Conservation (phyloP, 2,888 invertebrate species). For the Stegophylla sp. region DNA sequence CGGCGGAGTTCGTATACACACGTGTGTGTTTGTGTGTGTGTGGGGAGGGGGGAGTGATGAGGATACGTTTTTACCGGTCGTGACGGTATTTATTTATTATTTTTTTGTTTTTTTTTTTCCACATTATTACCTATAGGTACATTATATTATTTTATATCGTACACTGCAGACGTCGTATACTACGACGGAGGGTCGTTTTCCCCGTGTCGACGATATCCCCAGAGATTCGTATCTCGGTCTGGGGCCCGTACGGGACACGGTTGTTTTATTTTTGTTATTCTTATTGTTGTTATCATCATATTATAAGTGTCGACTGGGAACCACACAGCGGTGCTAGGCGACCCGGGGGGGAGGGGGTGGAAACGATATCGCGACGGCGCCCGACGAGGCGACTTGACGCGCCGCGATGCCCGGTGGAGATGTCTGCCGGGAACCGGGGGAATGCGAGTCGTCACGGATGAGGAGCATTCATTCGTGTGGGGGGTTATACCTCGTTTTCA, state of each 20-base stretch:
- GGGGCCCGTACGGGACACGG: conserved; percentile 45
- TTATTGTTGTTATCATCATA: conserved; percentile 13
- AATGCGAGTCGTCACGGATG: neutral
- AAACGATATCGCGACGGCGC: conserved; percentile 49
- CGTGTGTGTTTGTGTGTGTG: neutral
- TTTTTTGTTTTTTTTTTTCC: too few species aligned
- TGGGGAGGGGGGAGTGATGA: conserved; percentile 32
- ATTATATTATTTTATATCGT: too few species aligned
- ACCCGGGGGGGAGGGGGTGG: neutral
- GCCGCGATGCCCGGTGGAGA: conserved; percentile 58
- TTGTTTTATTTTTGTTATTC: conserved; percentile 32
- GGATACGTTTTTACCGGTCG: conserved; percentile 43
- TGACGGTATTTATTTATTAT: conserved; percentile 7
- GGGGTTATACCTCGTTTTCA: conserved; percentile 42
- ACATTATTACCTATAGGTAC: too few species aligned
- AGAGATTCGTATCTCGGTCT: conserved; percentile 42
- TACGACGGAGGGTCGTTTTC: conserved; percentile 1
- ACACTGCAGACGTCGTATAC: neutral
- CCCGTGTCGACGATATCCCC: neutral
- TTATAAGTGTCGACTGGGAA: too few species aligned
- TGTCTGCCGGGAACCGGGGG: conserved; percentile 30
- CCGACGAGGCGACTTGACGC: conserved; percentile 37
- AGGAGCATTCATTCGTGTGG: too few species aligned
- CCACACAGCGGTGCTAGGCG: too few species aligned
- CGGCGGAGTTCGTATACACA: too few species aligned